Evolutionary conservation across 2,113 vertebrate genomes (phyloP), one percentile per base, ranked within the genome.

Genomic region (Meles meles): DNA sequence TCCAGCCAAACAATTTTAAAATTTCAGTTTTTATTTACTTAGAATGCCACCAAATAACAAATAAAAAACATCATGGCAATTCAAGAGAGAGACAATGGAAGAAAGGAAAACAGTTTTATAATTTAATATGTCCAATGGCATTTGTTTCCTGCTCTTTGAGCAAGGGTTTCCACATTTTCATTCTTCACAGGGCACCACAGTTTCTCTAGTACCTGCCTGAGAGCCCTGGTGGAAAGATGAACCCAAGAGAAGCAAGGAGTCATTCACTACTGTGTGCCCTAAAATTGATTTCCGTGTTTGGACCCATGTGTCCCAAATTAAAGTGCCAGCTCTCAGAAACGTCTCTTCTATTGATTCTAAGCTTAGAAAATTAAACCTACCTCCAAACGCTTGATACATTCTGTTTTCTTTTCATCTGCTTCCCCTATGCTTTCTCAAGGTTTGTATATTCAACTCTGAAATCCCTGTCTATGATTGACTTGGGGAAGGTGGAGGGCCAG

Each of bases 321-420:
- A 93, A 95, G 42, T 88, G 8, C 81, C 74, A 81, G 92, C 39
- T 52, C n/a, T 88, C 27, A 82, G 25, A 95, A 90, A 42, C 37
- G 74, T 71, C 61, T 96, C 37, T 42, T 92, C 67, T 69, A 76
- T 61, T 85, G 42, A 76, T 57, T 69, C 13, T 90, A 94, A 83
- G 67, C 18, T 87, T 90, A 81, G 47, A 95, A 84, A 88, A 37
- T 83, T 94, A 96, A 96, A 93, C 44, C 29, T 80, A 55, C 11
- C 37, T 34, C n/a, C 21, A 76, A 23, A 84, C 76, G 23, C 42
- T 83, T 94, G 34, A 49, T 44, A 52, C 92, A 65, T 57, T 93
- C 52, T 63, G 5, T 83, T 85, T 95, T 83, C 61, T 94, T 55
- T 52, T 81, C 12, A 49, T 79, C 42, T 95, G 23, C 2, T 83